phyloP scores from a whole-genome alignment of 2,888 invertebrate genomes.

The Ophion ellenae region DNA sequence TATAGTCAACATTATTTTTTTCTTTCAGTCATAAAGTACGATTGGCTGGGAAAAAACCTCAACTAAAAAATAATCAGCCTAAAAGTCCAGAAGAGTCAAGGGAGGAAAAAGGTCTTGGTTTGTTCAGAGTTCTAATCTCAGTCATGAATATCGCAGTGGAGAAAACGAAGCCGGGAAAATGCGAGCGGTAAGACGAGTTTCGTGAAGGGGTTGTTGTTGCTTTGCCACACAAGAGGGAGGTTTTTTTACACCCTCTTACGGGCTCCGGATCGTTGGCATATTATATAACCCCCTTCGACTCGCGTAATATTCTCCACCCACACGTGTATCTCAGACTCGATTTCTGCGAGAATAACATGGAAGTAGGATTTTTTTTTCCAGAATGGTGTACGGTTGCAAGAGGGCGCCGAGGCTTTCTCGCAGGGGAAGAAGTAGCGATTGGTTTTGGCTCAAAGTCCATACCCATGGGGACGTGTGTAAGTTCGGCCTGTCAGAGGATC shows the following conservation, averaged over 20 bases:
- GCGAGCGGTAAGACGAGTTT: slow-evolving; percentile 33
- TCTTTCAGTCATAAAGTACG: not conserved
- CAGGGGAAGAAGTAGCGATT: slow-evolving; percentile 15
- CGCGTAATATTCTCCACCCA: slow-evolving; percentile 46
- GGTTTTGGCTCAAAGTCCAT: slow-evolving; percentile 66
- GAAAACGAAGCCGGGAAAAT: slow-evolving; percentile 53
- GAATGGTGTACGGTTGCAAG: slow-evolving; percentile 62
- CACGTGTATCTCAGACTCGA: slow-evolving; percentile 32
- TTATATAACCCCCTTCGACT: slow-evolving; percentile 51
- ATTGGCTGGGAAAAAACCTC: not conserved
- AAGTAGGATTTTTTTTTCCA: slow-evolving; percentile 33
- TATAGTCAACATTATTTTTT: no score
- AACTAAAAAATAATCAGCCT: not conserved
- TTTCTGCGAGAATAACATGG: slow-evolving; percentile 9
- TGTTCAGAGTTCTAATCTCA: slow-evolving; percentile 23
- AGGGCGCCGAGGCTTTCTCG: slow-evolving; percentile 28
- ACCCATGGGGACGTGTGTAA: slow-evolving; percentile 74
- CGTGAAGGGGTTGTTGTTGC: slow-evolving; percentile 48
- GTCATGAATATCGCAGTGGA: slow-evolving; percentile 24
- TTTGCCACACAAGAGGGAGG: slow-evolving; percentile 32
- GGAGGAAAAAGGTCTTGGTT: not conserved
- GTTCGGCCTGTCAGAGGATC: slow-evolving; percentile 68
- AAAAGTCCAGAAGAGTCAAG: not conserved
- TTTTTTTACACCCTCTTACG: slow-evolving; percentile 61
- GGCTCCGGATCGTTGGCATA: slow-evolving; percentile 47